Base-by-base conservation (phyloP, 2,888 invertebrate species). In the Criorhina ranunculi region DNA sequence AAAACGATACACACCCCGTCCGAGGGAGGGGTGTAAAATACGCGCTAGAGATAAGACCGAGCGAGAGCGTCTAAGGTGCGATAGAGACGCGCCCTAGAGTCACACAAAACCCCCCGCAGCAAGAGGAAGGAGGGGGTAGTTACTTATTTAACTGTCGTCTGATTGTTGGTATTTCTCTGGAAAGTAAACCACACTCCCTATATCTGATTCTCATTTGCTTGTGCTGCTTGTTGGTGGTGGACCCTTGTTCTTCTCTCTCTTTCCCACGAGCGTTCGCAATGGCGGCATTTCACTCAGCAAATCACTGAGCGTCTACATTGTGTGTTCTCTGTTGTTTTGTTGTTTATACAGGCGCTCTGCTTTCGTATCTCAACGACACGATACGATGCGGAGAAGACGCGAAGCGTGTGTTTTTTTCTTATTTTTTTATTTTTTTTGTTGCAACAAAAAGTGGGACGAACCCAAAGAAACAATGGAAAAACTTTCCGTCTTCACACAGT, bases 1-100 rank as follows among this genome's bases (percentile, higher is more conserved):
- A 64, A 40, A 79, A 72, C 72, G 64, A 79, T 69, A 73, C 75
- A 73, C 75, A 67, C 67, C 77, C 70, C 33, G 35, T 76, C 66
- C 51, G 76, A 33, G 59, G 76, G 76, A 76, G 76, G 76, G 76
- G 76, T 75, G 46, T 59, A 49, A 46, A 69, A 46, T 73, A 5
- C 53, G 5, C 15, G 0, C 1, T 15, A 24, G 5, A 57, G 29
- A n/a, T n/a, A n/a, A n/a, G n/a, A n/a, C n/a, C n/a, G 33, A 44
- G 37, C n/a, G 24, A 49, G 17, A 29, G 0, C 4, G 7, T 1
- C 19, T 37, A 42, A 42, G 37, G 29, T 35, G 37, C 29, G 42
- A 15, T 8, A 40, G 42, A 60, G 57, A 44, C 8, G 12, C 4
- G n/a, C n/a, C n/a, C n/a, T n/a, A n/a, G n/a, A n/a, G n/a, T n/a